A percentile compares a stretch with the other conserved stretches of the same genome.
These are phyloP conservation scores for Eutrigla gurnardus DNA, from an alignment of 2,797 vertebrate species.

Conservation along the genomic window DNA sequence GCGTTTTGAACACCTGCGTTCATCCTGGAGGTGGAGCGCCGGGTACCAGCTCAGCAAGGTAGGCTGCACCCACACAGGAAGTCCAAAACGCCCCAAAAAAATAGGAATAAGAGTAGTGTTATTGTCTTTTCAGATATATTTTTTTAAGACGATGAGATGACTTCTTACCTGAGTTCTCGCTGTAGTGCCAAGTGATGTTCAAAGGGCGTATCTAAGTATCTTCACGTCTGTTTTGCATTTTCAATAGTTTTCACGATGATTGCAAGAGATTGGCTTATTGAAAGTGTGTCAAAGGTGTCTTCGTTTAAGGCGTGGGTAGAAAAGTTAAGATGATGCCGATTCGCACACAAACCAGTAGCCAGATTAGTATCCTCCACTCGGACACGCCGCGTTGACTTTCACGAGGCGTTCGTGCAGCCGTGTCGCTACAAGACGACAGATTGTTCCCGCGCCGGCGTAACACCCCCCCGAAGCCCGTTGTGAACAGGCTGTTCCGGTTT, in stretches of 20 bases:
- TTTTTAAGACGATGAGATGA: too few relatives aligned
- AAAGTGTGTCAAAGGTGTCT: too few relatives aligned
- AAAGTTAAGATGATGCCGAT: too few relatives aligned
- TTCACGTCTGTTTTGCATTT: too few relatives aligned
- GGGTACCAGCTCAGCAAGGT: conserved; percentile 68
- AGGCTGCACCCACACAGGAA: conserved; percentile 52
- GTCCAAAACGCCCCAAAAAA: not conserved
- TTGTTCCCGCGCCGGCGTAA: conserved; percentile 24
- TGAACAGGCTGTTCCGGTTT: conserved; percentile 53
- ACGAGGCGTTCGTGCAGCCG: conserved; percentile 13
- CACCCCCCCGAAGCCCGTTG: conserved; percentile 39
- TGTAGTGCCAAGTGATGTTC: too few relatives aligned
- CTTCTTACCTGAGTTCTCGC: too few relatives aligned
- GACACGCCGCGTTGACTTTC: conserved; percentile 37
- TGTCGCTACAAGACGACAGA: conserved; percentile 51
- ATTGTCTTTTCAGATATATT: too few relatives aligned
- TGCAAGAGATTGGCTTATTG: too few relatives aligned
- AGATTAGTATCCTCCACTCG: not conserved
- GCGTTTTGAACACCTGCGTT: conserved; percentile 46
- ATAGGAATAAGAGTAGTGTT: too few relatives aligned
- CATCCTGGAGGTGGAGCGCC: conserved; percentile 69
- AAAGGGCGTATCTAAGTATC: too few relatives aligned
- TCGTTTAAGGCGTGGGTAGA: too few relatives aligned
- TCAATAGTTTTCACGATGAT: too few relatives aligned
- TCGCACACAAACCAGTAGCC: not conserved